Base-by-base conservation (phyloP, 2,888 invertebrate species). In the Agriotes lineatus region DNA sequence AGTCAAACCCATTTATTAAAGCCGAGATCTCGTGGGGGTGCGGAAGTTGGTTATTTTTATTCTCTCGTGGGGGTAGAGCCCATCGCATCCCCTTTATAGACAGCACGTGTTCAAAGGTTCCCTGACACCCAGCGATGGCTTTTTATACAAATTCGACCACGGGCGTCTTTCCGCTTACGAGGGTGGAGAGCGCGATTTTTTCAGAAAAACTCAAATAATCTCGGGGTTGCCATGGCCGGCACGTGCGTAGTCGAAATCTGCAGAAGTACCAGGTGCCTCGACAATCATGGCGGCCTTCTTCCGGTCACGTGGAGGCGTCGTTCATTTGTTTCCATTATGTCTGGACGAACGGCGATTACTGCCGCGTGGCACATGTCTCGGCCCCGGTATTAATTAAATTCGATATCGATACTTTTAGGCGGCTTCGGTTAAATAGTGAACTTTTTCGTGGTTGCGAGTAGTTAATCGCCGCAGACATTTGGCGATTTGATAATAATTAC, bases 291-390 rank as follows among this genome's bases (percentile, higher is more conserved):
- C 48, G 48, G 3, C 48, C 25, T 48, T 63, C 67, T 73, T 72
- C 75, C 74, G 72, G 74, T 72, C 74, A 72, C 74, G 72, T 75
- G 74, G 2, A n/a, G 10, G 3, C 14, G 5, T 70, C 58, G 57
- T 69, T 68, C 61, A 67, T 73, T 73, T 70, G 70, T 60, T 61
- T 69, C 58, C 62, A 64, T 70, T 72, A 69, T 48, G 48, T 20
- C 25, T 42, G 60, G 44, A 60, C n/a, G 60, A 60, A 60, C 60
- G 14, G 5, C 33, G 35, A 60, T 60, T 45, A 35, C 35, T 60
- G 60, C 44, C 60, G 45, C 48, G 60, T 60, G 60, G 60, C 60
- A 60, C 48, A 60, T 60, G 60, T 60, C 48, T 45, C 48, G 33
- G 30, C 19, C n/a, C 14, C 6, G 12, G 48, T 56, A 48, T 20